Percentiles rank a stretch among this genome's conserved stretches.
phyloP scores from a whole-genome alignment of 2,113 vertebrate species.

The Megaceryle maxima region DNA sequence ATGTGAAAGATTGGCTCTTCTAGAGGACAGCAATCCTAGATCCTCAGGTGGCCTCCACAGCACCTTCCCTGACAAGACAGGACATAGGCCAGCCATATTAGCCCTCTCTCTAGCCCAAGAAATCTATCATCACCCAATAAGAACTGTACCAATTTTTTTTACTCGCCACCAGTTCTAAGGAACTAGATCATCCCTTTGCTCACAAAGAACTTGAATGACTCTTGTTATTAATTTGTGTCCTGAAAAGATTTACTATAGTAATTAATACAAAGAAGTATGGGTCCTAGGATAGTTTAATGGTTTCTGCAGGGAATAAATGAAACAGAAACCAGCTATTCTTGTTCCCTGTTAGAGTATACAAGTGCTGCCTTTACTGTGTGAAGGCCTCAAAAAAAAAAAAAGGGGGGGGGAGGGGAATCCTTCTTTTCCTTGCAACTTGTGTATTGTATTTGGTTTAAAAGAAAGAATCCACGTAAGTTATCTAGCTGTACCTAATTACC shows the following conservation, averaged over 20 bases:
- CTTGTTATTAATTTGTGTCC: neutral
- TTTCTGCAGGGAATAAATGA: neutral
- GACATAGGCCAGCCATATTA: neutral
- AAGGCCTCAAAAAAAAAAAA: neutral
- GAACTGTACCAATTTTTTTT: neutral
- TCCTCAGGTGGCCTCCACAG: fast-evolving
- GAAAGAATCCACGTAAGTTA: neutral
- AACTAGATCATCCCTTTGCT: neutral
- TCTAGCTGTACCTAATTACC: neutral
- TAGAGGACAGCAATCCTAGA: fast-evolving
- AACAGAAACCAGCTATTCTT: neutral
- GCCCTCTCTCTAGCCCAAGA: neutral
- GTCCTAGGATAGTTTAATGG: neutral
- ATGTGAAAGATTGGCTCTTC: neutral
- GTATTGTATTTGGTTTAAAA: neutral
- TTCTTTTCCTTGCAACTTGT: neutral
- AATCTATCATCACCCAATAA: neutral
- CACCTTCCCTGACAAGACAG: neutral
- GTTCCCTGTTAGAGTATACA: neutral
- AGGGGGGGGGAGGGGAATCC: neutral
- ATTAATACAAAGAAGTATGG: neutral
- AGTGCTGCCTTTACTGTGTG: neutral
- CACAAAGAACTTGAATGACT: neutral
- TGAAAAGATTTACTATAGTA: neutral
- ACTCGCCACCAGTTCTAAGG: neutral